These are phyloP conservation scores for Lycorma delicatula DNA, from an alignment of 1,140 invertebrate genomes.

Conservation along the genomic window DNA sequence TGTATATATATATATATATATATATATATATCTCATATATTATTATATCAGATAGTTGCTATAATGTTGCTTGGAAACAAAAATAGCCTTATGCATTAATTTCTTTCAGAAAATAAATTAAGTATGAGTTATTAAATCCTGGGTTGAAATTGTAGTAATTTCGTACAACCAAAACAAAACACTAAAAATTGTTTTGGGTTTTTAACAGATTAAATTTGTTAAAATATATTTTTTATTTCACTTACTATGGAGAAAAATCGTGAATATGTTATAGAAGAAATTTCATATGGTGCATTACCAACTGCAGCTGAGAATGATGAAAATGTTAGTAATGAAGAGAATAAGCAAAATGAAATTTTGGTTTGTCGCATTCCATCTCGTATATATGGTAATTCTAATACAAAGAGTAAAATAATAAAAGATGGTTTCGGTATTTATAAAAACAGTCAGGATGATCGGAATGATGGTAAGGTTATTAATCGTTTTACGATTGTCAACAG, in stretches of 20 bases:
- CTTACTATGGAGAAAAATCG: not conserved
- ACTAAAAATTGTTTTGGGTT: too few species aligned
- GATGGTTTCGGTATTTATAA: slow-evolving; percentile 8
- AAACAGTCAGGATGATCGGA: slow-evolving; percentile 10
- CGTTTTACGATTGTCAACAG: slow-evolving; percentile 49
- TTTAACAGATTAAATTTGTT: too few species aligned
- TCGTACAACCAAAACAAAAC: too few species aligned
- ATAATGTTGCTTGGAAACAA: too few species aligned
- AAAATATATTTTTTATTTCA: too few species aligned
- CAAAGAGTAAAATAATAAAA: slow-evolving; percentile 2
- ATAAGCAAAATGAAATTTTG: not conserved
- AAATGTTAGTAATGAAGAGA: not conserved
- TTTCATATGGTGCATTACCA: not conserved
- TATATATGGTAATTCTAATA: not conserved
- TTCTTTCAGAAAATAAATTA: too few species aligned
- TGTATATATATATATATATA: too few species aligned
- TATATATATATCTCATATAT: too few species aligned
- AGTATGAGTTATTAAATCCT: too few species aligned
- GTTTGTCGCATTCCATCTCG: not conserved
- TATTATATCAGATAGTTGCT: too few species aligned
- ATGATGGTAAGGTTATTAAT: slow-evolving; percentile 24
- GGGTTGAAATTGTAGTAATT: too few species aligned
- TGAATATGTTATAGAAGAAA: not conserved
- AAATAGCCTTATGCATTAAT: too few species aligned
- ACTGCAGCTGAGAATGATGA: not conserved